These are phyloP conservation scores for Calonectris borealis DNA, from an alignment of 2,113 vertebrate species.

Conservation along the genomic window DNA sequence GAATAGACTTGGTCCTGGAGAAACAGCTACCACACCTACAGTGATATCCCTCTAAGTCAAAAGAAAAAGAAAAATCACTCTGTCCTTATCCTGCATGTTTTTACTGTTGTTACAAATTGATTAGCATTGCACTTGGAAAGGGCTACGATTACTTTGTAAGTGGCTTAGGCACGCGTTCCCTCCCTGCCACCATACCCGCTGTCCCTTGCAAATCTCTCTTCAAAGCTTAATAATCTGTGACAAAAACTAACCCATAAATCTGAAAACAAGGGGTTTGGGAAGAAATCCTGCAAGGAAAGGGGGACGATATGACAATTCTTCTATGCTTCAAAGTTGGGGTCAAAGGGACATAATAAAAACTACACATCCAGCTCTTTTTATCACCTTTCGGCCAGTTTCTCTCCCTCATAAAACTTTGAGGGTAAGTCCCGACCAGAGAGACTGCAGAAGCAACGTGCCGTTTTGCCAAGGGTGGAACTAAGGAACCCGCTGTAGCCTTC, in stretches of 20 bases:
- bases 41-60: not conserved
- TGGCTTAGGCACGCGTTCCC: rapidly evolving
- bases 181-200: not conserved
- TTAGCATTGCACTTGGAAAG: not conserved
- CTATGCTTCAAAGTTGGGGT: not conserved
- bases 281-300: not conserved
- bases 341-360: not conserved
- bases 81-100: not conserved
- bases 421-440: rapidly evolving
- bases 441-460: not conserved
- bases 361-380: not conserved
- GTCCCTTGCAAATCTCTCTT: not conserved
- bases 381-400: not conserved
- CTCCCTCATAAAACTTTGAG: not conserved
- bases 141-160: not conserved
- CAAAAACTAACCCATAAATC: not conserved
- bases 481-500: not conserved
- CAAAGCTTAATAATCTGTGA: not conserved
- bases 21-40: not conserved
- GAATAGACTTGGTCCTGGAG: not conserved
- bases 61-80: not conserved
- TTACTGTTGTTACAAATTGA: not conserved
- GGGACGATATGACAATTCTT: not conserved
- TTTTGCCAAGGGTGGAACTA: not conserved
- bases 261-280: not conserved